Percentiles rank a stretch among this genome's conserved stretches.
Evolutionary conservation across 1,140 invertebrate species (phyloP).

Genomic region (Paraescarpia echinospica): DNA sequence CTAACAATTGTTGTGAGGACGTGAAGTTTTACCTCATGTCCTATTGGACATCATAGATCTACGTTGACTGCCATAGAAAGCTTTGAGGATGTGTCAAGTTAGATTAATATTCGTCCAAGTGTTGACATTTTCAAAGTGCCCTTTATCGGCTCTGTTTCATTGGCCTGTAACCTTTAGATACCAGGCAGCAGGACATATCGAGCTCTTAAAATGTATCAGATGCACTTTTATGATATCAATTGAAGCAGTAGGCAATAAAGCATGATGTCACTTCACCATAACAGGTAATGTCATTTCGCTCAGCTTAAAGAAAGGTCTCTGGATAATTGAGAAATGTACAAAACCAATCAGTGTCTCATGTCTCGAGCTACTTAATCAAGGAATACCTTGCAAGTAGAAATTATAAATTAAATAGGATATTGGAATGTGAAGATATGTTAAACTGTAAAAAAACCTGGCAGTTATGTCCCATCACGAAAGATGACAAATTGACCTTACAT

Average conservation of each 20-base stretch:
- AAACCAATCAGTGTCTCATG: not conserved
- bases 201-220: constrained; percentile 6
- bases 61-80: not conserved
- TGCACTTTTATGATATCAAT: not conserved
- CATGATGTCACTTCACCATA: not conserved
- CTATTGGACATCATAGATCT: not conserved
- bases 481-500: not conserved
- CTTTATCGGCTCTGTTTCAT: not conserved
- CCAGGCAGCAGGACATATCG: not conserved
- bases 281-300: not conserved
- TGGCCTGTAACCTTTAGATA: not conserved
- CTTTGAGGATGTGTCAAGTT: not conserved
- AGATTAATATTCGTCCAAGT: not conserved
- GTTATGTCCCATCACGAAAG: not conserved
- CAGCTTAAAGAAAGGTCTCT: not conserved
- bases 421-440: not conserved
- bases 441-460: not conserved
- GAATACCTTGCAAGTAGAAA: not conserved
- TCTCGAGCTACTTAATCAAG: not conserved
- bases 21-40: no score
- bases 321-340: not conserved
- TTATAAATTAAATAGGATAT: not conserved
- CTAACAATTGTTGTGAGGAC: no score
- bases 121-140: not conserved
- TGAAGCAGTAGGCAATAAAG: not conserved